Evolutionary conservation across 2,888 invertebrate genomes (phyloP), one percentile per base, ranked within the genome.

Genomic region (Rotaria socialis): DNA sequence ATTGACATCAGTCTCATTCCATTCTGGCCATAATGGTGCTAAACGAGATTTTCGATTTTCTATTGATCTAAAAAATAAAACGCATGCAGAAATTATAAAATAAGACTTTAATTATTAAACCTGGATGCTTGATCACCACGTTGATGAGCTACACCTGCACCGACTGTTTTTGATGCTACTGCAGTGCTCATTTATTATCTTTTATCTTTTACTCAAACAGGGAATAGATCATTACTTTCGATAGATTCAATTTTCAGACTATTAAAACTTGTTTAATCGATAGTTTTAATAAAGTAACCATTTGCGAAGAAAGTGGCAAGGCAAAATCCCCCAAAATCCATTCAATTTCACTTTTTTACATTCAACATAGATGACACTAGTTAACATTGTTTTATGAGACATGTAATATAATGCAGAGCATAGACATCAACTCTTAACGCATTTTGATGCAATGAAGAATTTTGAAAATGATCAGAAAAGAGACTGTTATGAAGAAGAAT

Each of bases 1-100:
- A 88, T 90, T 91, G 86, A 91, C 89, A 87, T 91, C 91, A 24
- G 89, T 89, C 88, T 91, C 91, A 88, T 89, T 90, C 90, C 90
- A 91, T 88, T 91, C 91, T 14, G 91, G 91, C 91, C 91, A 91
- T 85, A 91, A 89, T 27, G 85, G 75, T 35, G 35, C 35, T 1
- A 67, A 67, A 35, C 67, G 67, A 67, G 27, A 6, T 67, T 67
- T 67, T 67, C 67, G n/a, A 35, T 19, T 67, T 19, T 67, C 67
- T 2, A 67, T 7, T 6, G 35, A 19, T 67, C 35, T 67, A 67
- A 35, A 67, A 19, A 4, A 67, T 67, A 67, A 41, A 16, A 5
- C 35, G 16, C 35, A 67, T 67, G 16, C 14, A 16, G 14, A 27
- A 14, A n/a, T 5, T 27, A 19, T 41, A 5, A 3, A 6, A 67